Base-by-base conservation (phyloP, 2,888 invertebrate species). In the Lepidonotus clava region DNA sequence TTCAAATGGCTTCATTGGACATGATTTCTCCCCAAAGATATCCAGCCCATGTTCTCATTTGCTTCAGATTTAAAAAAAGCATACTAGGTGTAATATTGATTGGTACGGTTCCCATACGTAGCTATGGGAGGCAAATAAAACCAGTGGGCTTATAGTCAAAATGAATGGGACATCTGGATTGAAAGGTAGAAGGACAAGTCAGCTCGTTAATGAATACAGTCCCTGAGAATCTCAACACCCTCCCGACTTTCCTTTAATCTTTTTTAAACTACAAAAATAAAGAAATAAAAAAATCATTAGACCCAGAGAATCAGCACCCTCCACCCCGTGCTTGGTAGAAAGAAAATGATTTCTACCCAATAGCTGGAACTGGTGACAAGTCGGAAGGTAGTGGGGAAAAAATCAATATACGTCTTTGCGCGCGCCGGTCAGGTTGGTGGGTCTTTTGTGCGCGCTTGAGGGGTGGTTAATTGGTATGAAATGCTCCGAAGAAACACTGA, bases 401-500 rank as follows among this genome's bases (percentile, higher is more conserved):
- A 28, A 61, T 61, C 61, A 28, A 61, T 61, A 61, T 61, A 24
- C 61, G 61, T 61, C 28, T 61, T 24, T n/a, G n/a, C n/a, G n/a
- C n/a, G n/a, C n/a, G n/a, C 28, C 28, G 24, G 61, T 61, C 61
- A 18, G 61, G 24, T 61, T 11, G 61, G 21, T 4, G 61, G 28
- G 6, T 61, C 61, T 24, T 61, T 61, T 61, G 61, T 61, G 11
- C 28, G 28, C 28, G 4, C 24, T 28, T 1, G 11, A 32, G 61
- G 61, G 61, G 61, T 61, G 28, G 21, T 61, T 61, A 61, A 61
- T 61, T 61, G 28, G 61, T 32, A 61, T 61, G 61, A 61, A 61
- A 61, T 61, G 61, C 28, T 61, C 61, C 11, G 61, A 61, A 61
- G 61, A 61, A 61, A 61, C 61, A 61, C 61, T 5, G 24, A 28